A percentile compares a stretch with the other conserved stretches of the same genome.
Conservation (phyloP, 2,797 vertebrate genomes). For the Huso huso region DNA sequence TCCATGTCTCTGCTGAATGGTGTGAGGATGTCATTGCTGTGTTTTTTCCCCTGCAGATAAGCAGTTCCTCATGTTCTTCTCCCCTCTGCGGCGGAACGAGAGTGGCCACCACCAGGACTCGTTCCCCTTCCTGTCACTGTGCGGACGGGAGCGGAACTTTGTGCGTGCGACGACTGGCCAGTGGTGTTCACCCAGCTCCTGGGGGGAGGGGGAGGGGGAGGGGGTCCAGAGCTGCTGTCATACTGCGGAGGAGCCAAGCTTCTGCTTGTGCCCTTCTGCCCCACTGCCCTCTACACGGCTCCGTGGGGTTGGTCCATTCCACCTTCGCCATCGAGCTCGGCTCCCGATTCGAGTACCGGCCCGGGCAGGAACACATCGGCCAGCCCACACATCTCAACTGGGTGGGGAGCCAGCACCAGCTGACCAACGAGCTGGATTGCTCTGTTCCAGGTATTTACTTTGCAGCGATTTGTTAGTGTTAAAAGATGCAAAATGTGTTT, state of each 20-base stretch:
- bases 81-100: slow-evolving; percentile 59
- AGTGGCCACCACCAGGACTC: slow-evolving; percentile 67
- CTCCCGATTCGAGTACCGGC: slow-evolving; percentile 55
- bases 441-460: too few species aligned
- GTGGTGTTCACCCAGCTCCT: slow-evolving; percentile 82
- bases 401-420: slow-evolving; percentile 46
- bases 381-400: slow-evolving; percentile 66
- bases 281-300: slow-evolving; percentile 56
- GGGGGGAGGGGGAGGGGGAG: neutral
- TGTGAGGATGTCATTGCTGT: too few species aligned
- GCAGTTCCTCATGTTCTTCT: slow-evolving; percentile 77
- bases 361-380: slow-evolving; percentile 25
- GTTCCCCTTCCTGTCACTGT: slow-evolving; percentile 84
- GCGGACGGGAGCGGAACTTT: slow-evolving; percentile 81
- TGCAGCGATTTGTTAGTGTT: too few species aligned
- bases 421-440: slow-evolving; percentile 63
- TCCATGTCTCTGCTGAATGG: neutral
- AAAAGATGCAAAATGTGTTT: too few species aligned
- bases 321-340: slow-evolving; percentile 78
- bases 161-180: slow-evolving; percentile 80
- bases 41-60: slow-evolving; percentile 51
- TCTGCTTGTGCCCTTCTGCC: slow-evolving; percentile 58
- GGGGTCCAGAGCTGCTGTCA: slow-evolving; percentile 48
- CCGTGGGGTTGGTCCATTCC: slow-evolving; percentile 70
- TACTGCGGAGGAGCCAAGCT: slow-evolving; percentile 70